A percentile compares a stretch with the other conserved stretches of the same genome.
These are phyloP conservation scores for Pocillopora meandrina DNA, from an alignment of 92 coral and sea anemone genomes.

Conservation along the genomic window DNA sequence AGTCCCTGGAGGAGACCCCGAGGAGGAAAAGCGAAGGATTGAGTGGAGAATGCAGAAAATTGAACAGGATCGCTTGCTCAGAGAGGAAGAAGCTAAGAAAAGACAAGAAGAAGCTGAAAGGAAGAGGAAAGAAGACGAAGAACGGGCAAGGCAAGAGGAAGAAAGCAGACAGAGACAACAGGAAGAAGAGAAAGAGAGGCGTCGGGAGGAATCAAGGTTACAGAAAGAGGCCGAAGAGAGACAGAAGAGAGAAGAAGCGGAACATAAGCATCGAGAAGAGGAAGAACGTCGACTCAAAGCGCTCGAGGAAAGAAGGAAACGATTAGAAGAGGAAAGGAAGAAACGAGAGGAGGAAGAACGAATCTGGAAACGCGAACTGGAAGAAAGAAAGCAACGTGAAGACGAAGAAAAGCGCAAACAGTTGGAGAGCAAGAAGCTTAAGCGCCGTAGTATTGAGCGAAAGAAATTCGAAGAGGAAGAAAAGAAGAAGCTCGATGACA, in stretches of 20 bases:
- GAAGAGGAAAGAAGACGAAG: slow-evolving; percentile 57
- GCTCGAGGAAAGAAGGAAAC: slow-evolving; percentile 31
- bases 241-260: slow-evolving; percentile 28
- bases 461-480: slow-evolving; percentile 49
- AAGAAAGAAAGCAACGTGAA: slow-evolving; percentile 32
- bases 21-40: slow-evolving; percentile 31
- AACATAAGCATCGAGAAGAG: slow-evolving; percentile 19
- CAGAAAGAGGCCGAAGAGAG: slow-evolving; percentile 53
- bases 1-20: neutral
- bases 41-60: slow-evolving; percentile 29
- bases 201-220: slow-evolving; percentile 43
- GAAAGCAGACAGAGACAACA: slow-evolving; percentile 35
- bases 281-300: slow-evolving; percentile 11
- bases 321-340: slow-evolving; percentile 48
- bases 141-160: slow-evolving; percentile 43
- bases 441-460: slow-evolving; percentile 25
- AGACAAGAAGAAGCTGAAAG: slow-evolving; percentile 48
- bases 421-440: slow-evolving; percentile 33
- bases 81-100: slow-evolving; percentile 54
- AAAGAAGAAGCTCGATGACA: slow-evolving; percentile 41
- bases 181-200: slow-evolving; percentile 50
- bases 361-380: slow-evolving; percentile 38
- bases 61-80: slow-evolving; percentile 30
- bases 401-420: slow-evolving; percentile 43
- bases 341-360: slow-evolving; percentile 35